Evolutionary conservation across 2,888 invertebrate species (phyloP), one percentile per base, ranked within the genome.

Genomic region (Dioctria rufipes): DNA sequence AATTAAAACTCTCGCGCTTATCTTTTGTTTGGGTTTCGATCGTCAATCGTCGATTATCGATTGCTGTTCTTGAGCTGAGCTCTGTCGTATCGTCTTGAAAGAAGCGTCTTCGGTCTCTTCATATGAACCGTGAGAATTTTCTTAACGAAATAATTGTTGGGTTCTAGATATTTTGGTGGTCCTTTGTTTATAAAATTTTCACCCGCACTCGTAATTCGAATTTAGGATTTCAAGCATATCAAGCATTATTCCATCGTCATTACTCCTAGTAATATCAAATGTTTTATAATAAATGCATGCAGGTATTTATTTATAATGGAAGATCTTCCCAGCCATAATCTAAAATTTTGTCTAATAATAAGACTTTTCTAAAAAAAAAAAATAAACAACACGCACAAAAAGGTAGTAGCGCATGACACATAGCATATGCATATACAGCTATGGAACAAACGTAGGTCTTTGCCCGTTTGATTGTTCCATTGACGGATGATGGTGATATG

Each of bases 1-100:
- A 80, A 80, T 80, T 77, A 80, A 80, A 77, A 66, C 65, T 80
- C 77, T 80, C 67, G 69, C 77, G 78, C 78, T 80, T 80, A 80
- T 80, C 80, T 80, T 61, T 80, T 80, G 77, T 80, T 69, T 78
- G 60, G 79, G 58, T 54, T 77, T 49, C 61, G 77, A 78, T 60
- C 77, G 80, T 60, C 78, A 77, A 66, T 78, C 67, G 80, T 42
- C 66, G 77, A 78, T 80, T 75, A 60, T 61, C 75, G 75, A 37
- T 71, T 71, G 46, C 54, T 25, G 25, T 25, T 25, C 25, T 25
- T 0, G 2, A 25, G 1, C 25, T 25, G 25, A 25, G 25, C 25
- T 39, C 71, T 11, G 54, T 54, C 51, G 39, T 25, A 43, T 43
- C 39, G 25, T 37, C 43, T 60, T 71, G 13, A 37, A 60, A 13